phyloP scores from a whole-genome alignment of 2,888 invertebrate genomes.

The Tetragonisca angustula region DNA sequence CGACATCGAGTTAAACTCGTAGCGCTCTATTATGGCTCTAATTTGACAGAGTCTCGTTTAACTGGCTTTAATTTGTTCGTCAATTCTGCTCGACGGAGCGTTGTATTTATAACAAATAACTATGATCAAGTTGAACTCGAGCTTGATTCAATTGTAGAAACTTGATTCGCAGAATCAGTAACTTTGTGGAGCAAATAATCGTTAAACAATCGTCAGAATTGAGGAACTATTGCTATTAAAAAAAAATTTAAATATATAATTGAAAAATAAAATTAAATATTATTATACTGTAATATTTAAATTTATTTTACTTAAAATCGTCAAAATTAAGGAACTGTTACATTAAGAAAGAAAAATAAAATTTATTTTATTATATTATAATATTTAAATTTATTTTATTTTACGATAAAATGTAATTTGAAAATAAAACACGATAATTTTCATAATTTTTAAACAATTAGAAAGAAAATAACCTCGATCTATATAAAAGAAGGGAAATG shows the following conservation, averaged over 20 bases:
- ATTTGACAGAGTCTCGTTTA: not conserved
- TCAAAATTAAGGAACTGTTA: not conserved
- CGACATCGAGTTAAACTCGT: not conserved
- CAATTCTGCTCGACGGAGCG: not conserved
- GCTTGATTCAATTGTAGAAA: no score
- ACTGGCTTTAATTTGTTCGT: not conserved
- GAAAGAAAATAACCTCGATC: no score
- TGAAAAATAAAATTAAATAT: no score
- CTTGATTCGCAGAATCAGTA: not conserved
- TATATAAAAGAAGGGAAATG: not conserved
- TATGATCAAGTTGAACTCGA: not conserved
- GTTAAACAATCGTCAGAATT: not conserved
- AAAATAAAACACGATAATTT: no score
- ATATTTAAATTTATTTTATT: not conserved
- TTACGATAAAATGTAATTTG: no score
- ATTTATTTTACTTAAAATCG: not conserved
- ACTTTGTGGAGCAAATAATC: not conserved
- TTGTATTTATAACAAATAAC: not conserved
- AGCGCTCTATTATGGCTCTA: not conserved
- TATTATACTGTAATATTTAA: no score
- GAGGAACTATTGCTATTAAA: not conserved
- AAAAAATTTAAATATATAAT: no score
- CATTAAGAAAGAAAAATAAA: no score
- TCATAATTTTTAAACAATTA: no score
- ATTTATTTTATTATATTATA: not conserved